Evolutionary conservation across 2,888 invertebrate species (phyloP), one percentile per base, ranked within the genome.

Genomic region (Troilus luridus): DNA sequence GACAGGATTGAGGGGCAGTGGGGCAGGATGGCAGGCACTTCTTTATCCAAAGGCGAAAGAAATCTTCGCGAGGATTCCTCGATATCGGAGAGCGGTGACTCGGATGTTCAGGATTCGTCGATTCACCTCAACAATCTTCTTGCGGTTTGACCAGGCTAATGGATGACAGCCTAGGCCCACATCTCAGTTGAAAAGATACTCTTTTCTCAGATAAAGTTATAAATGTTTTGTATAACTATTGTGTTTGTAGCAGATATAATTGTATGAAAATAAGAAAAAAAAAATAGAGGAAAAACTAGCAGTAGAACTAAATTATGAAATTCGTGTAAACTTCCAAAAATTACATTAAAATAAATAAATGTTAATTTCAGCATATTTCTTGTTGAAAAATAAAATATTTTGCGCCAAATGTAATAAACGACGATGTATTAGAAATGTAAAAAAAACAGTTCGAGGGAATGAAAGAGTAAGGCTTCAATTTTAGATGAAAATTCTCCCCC

Each of bases 121-220:
- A 77, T 41, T 77, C 72, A 77, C 72, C 19, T 77, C 17, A 41
- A 77, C 19, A 77, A 77, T 77, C 67, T 77, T 77, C 59, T 77
- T 77, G 72, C 41, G 72, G 72, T 77, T 77, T 77, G 41, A 41
- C 8, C 72, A 41, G 41, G 6, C 17, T 77, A 0, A 24, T 41
- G 72, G 72, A 77, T 77, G 72, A 77, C 72, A 72, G 24, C 72
- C 24, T 7, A 14, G 19, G 72, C 72, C 14, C 9, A 11, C 27
- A 17, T 77, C 17, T 17, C 7, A 17, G 27, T 8, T 41, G 6
- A 77, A 77, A 17, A 77, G 72, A 6, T 27, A 14, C 27, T 41
- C 27, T 77, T 41, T 77, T 8, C 72, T 77, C 19, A 10, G 72
- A 41, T 77, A 77, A 41, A 41, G 41, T 67, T 12, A 67, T 12